Evolutionary conservation across 1,140 invertebrate genomes (phyloP).

Genomic region (Drosophila nannoptera): DNA sequence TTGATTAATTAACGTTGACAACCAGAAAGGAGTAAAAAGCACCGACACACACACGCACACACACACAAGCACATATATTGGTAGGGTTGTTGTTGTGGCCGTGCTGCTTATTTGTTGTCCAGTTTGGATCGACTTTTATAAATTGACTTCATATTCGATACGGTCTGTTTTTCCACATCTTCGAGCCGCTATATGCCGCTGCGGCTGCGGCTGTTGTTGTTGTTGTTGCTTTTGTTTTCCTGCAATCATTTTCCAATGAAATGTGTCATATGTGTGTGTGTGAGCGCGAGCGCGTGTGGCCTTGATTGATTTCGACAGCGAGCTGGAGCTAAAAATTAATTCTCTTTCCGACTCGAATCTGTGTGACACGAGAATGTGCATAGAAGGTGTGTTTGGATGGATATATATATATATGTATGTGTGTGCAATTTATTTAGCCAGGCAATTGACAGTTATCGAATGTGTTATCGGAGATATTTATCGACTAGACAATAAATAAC

Average conservation of each 20-base stretch:
- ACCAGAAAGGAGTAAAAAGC: constrained; percentile 51
- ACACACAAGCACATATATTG: constrained; percentile 25
- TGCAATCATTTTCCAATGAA: constrained; percentile 73
- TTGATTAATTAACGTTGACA: constrained; percentile 77
- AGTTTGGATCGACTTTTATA: constrained; percentile 65
- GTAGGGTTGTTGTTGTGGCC: constrained; percentile 7
- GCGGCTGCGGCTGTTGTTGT: constrained; percentile 10
- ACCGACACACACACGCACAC: constrained; percentile 45
- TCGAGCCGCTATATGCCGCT: constrained; percentile 23
- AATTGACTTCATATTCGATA: constrained; percentile 73
- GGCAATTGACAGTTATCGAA: constrained; percentile 64
- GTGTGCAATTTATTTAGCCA: constrained; percentile 58
- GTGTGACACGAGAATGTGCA: constrained; percentile 12
- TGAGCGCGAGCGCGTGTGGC: constrained; percentile 54
- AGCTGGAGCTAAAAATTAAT: constrained; percentile 24
- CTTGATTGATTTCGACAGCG: constrained; percentile 45
- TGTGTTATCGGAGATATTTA: constrained; percentile 52
- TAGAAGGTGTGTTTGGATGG: constrained; percentile 40
- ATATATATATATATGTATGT: constrained; percentile 22
- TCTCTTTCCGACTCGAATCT: constrained; percentile 16
- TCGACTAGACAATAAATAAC: constrained; percentile 28
- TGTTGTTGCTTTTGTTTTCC: constrained; percentile 42
- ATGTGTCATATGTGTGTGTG: constrained; percentile 49
- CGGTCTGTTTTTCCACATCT: constrained; percentile 60
- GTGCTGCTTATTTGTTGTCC: constrained; percentile 48